These are phyloP conservation scores for Ammodytes dubius DNA, from an alignment of 2,113 vertebrate genomes.

Conservation along the genomic window DNA sequence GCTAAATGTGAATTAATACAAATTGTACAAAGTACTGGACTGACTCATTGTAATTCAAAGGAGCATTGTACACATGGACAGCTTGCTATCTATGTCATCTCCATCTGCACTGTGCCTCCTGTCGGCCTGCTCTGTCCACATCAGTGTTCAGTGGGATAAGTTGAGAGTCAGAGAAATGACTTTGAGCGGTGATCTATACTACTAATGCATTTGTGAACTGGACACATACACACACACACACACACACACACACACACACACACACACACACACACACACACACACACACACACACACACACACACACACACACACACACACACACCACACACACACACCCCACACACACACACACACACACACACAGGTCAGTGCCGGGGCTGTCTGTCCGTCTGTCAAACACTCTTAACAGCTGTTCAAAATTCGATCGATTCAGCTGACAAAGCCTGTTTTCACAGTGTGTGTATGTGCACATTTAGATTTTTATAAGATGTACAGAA, in stretches of 20 bases:
- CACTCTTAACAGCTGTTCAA: neutral
- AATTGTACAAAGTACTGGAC: neutral
- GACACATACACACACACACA: neutral
- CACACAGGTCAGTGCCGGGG: neutral
- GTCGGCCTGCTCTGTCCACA: neutral
- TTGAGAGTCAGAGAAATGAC: neutral
- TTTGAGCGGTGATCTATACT: constrained; percentile 2
- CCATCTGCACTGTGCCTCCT: constrained; percentile 28
- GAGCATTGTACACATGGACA: neutral
- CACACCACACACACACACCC: neutral
- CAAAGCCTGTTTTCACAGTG: neutral
- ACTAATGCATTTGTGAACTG: neutral
- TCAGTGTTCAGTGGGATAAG: neutral
- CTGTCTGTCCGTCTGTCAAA: constrained; percentile 1
- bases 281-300: neutral
- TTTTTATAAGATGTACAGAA: neutral
- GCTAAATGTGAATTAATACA: neutral
- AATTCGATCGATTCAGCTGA: neutral
- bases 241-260: neutral
- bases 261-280: neutral
- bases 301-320: neutral
- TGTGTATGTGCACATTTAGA: neutral
- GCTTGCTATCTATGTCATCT: neutral
- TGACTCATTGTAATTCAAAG: constrained; percentile 9
- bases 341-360: neutral